Percentiles rank a stretch among this genome's conserved stretches.
Conservation (phyloP, 2,113 vertebrate species). For the Micromys minutus region DNA sequence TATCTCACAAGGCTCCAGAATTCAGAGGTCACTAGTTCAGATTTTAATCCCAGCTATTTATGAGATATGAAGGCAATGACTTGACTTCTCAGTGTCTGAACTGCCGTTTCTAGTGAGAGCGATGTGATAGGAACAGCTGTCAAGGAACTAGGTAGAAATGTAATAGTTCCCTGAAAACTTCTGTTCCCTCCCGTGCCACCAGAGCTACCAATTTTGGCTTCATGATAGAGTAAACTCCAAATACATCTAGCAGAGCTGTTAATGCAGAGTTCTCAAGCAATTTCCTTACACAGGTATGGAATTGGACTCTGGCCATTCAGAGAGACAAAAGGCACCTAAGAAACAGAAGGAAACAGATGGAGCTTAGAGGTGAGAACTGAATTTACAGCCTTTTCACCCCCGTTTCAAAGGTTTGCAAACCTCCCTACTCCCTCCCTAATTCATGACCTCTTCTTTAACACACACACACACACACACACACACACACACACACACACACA, state of each 20-base stretch:
- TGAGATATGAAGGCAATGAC: conserved; percentile 62
- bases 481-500: not conserved
- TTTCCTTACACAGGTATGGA: not conserved
- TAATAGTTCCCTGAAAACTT: not conserved
- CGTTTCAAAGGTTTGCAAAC: not conserved
- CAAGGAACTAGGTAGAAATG: conserved; percentile 24
- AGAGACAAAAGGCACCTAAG: not conserved
- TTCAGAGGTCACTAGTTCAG: conserved; percentile 75
- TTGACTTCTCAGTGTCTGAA: conserved; percentile 61
- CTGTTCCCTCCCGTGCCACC: not conserved
- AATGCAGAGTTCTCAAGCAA: not conserved
- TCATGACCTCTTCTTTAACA: not conserved
- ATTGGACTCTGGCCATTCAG: not conserved
- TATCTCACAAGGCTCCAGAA: conserved; percentile 57
- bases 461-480: not conserved
- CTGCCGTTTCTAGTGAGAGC: conserved; percentile 30
- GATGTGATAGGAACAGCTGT: conserved; percentile 40
- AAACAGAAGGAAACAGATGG: not conserved
- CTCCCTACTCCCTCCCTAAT: too few relatives aligned
- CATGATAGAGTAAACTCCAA: not conserved
- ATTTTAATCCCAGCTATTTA: conserved; percentile 72
- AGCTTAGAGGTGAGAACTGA: not conserved
- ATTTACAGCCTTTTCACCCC: not conserved
- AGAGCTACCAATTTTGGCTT: not conserved
- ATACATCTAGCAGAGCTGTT: not conserved